A percentile compares a stretch with the other conserved stretches of the same genome.
phyloP scores from a whole-genome alignment of 1,140 invertebrate genomes.

The Eumeta japonica region DNA sequence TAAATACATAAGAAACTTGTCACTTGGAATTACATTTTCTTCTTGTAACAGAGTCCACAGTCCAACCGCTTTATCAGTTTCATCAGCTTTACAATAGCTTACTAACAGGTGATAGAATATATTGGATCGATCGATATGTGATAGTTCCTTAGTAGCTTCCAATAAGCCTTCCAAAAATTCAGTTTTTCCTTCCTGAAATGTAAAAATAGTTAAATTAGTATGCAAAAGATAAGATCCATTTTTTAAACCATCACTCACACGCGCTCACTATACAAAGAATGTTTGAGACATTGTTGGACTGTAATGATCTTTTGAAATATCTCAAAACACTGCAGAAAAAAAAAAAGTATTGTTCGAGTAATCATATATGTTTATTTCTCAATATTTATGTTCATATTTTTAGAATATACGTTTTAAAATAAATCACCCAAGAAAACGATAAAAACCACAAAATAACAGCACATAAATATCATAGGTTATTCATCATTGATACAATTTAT shows the following conservation, averaged over 20 bases:
- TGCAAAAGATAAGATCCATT: neutral
- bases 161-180: constrained; percentile 71
- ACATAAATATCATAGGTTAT: too few relatives aligned
- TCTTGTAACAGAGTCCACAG: constrained; percentile 82
- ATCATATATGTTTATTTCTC: too few relatives aligned
- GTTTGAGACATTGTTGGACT: neutral
- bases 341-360: too few relatives aligned
- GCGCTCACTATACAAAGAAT: neutral
- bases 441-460: too few relatives aligned
- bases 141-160: constrained; percentile 72
- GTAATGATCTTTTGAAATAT: neutral
- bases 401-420: too few relatives aligned
- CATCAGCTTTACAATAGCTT: constrained; percentile 66
- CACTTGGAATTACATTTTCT: constrained; percentile 69
- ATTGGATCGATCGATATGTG: constrained; percentile 70
- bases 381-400: too few relatives aligned
- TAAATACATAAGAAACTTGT: constrained; percentile 66
- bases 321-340: too few relatives aligned
- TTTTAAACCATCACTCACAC: neutral
- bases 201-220: constrained; percentile 6
- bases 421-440: too few relatives aligned
- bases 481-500: too few relatives aligned
- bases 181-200: constrained; percentile 61
- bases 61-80: constrained; percentile 70
- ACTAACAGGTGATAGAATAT: constrained; percentile 73